A percentile compares a stretch with the other conserved stretches of the same genome.
Evolutionary conservation across 2,797 vertebrate species (phyloP).

Genomic region (Graptemys geographica): DNA sequence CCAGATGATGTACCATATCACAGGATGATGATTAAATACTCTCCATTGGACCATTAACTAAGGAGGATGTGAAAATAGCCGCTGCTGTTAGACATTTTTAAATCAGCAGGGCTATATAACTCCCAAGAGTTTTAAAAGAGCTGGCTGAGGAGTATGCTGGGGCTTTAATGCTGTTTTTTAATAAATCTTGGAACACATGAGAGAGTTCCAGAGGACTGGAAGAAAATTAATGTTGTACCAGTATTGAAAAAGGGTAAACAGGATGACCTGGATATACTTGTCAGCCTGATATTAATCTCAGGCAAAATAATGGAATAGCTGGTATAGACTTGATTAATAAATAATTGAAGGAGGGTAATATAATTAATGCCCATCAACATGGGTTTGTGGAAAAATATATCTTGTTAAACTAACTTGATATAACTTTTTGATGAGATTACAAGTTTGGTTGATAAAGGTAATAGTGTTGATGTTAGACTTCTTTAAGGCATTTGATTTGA

Average conservation of each 20-base stretch:
- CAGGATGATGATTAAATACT: not conserved
- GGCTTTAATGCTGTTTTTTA: not conserved
- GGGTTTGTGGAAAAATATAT: not conserved
- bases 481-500: not conserved
- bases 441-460: not conserved
- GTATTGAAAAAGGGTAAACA: not conserved
- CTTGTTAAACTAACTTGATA: not conserved
- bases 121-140: not conserved
- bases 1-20: not conserved
- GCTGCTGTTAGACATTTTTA: not conserved
- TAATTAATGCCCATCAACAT: not conserved
- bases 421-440: not conserved
- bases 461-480: not conserved
- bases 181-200: not conserved
- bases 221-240: not conserved
- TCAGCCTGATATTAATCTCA: not conserved
- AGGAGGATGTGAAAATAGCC: not conserved
- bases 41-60: not conserved
- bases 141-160: not conserved
- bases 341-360: not conserved
- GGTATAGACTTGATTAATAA: not conserved
- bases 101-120: not conserved
- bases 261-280: not conserved
- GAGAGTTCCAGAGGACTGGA: not conserved
- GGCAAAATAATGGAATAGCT: not conserved